Percentiles rank a stretch among this genome's conserved stretches.
Conservation (phyloP, 2,113 vertebrate species). For the Sisor rabdophorus region DNA sequence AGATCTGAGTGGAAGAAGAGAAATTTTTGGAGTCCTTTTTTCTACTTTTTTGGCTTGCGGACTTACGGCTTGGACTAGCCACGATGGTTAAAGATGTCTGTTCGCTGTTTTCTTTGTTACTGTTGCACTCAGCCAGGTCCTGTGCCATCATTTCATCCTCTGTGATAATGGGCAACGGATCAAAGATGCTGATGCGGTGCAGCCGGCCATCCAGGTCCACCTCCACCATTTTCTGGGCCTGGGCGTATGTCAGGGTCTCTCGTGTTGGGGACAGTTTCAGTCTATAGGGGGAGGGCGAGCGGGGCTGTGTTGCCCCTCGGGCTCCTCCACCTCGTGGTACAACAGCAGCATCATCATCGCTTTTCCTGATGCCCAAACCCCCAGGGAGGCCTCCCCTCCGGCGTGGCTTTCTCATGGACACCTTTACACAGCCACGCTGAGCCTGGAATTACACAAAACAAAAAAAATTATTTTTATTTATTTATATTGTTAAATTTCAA, state of each 20-base stretch:
- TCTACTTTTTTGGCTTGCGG: constrained; percentile 74
- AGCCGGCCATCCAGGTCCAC: constrained; percentile 94
- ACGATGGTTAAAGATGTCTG: constrained; percentile 76
- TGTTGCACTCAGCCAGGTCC: constrained; percentile 95
- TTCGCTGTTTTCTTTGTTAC: constrained; percentile 97
- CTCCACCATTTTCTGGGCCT: constrained; percentile 93
- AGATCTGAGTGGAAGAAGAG: constrained; percentile 61
- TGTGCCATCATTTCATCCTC: constrained; percentile 95
- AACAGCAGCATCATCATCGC: constrained; percentile 40
- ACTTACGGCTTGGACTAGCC: constrained; percentile 74
- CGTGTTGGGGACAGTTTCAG: constrained; percentile 85
- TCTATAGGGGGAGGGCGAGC: constrained; percentile 86
- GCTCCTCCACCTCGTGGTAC: constrained; percentile 62
- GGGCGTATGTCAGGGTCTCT: constrained; percentile 88
- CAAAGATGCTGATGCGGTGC: constrained; percentile 92
- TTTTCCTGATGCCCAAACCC: constrained; percentile 46
- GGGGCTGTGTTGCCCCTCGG: constrained; percentile 67
- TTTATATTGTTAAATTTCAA: too few relatives aligned
- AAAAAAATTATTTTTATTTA: too few relatives aligned
- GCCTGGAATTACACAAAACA: constrained; percentile 48
- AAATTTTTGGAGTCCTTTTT: constrained; percentile 76
- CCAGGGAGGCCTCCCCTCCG: constrained; percentile 74
- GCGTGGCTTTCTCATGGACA: constrained; percentile 90
- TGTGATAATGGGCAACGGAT: constrained; percentile 90
- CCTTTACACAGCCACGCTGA: constrained; percentile 53